Evolutionary conservation across 2,888 invertebrate species (phyloP), one percentile per base, ranked within the genome.

Genomic region (Macaria notata): DNA sequence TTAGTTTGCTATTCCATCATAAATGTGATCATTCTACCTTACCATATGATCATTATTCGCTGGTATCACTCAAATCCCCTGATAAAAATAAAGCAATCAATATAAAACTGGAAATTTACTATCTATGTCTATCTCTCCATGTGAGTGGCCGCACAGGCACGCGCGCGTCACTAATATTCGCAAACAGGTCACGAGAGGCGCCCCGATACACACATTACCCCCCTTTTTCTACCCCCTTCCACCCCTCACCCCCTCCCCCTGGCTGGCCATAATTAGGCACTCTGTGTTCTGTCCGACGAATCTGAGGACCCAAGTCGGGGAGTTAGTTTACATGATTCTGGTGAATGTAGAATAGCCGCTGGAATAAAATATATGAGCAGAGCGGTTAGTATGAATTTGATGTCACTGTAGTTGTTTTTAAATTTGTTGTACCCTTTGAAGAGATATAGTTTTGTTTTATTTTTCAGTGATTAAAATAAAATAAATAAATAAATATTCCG

Each of bases 121-220:
- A 19, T 19, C 2, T 19, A 19, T 2, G 19, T 19, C 19, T 19
- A 7, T 9, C 33, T 36, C 33, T 36, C 33, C 7, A 7, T 36
- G 33, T 7, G 5, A 33, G 51, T 65, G 60, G 62, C 65, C 61
- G 8, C 36, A 49, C 54, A 41, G 61, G 46, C 62, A 59, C 46
- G 54, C 54, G 54, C 54, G 53, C 62, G 65, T 61, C 65, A 64
- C 59, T 56, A 63, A 73, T 65, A 65, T 62, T 65, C 61, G 54
- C 63, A 69, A 70, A 61, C 69, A 61, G 71, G 71, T 69, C 71
- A 73, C 65, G 68, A 53, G 52, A 56, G 56, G 59, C 56, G 59
- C 63, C 64, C 59, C 61, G 63, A 66, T 66, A 68, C 62, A 58
- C 63, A 68, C 63, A 64, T 65, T 63, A 65, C 54, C 59, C 55